Evolutionary conservation across 2,888 invertebrate species (phyloP), one percentile per base, ranked within the genome.

Genomic region (Hydropsyche betteni): DNA sequence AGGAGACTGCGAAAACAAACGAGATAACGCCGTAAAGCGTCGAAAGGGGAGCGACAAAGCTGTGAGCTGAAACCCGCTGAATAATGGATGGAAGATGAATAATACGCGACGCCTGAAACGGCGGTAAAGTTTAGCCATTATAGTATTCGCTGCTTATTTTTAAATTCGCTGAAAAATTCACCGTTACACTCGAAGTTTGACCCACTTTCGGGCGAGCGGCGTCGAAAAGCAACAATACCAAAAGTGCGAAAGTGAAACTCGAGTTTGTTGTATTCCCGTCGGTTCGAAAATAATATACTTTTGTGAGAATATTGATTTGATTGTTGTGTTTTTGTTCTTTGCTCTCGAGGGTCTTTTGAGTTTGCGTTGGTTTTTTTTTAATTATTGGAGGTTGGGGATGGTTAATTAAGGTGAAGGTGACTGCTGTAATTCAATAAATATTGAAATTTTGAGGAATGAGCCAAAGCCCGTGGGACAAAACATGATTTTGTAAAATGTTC

Each of bases 71-170:
- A 68, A 52, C 38, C 44, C 44, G 68, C 68, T 74, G 69, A 74
- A 69, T 68, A 69, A 74, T 74, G 75, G 75, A 75, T 70, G 69
- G 69, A 70, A 75, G 69, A 69, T 33, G 70, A 75, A 70, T 75
- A 55, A 75, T 75, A 75, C 55, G 69, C 75, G 70, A 69, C 70
- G 69, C 53, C 53, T 69, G 75, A 70, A 75, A 75, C 69, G 61
- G 44, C 61, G 70, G 70, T 70, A 75, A 75, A 75, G 69, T 75
- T 75, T 75, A 52, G 50, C 68, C 36, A 61, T 55, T 72, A 72
- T 72, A 64, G 16, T 58, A 58, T 58, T 58, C 58, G 58, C 58
- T 58, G 58, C 58, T 58, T 58, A 58, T 58, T 58, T 58, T 58
- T 58, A 58, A 58, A 58, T 58, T 58, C 58, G 58, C 58, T 58